Base-by-base conservation (phyloP, 2,113 vertebrate species). In the Thunnus maccoyii region DNA sequence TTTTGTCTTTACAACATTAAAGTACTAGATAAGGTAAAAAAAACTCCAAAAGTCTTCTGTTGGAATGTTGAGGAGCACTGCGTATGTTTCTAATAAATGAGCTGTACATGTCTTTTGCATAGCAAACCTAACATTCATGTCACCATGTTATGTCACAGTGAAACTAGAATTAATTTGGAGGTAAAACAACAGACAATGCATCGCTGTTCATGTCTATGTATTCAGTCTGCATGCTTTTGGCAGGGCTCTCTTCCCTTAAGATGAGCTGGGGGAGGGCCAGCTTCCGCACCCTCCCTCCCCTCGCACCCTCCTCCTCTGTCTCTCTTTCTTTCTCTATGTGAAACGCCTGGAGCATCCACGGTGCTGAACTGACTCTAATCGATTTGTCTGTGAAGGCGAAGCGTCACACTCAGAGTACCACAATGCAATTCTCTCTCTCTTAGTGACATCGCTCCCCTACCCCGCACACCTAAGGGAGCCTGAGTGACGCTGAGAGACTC, bases 321-420 rank as follows among this genome's bases (percentile, higher is more conserved):
- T 79, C 72, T 79, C 72, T 88, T 76, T 85, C 76, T 87, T 78
- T 78, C 74, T 86, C 78, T 64, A 73, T 97, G 97, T 96, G 97
- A 97, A 98, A 95, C 94, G 96, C 96, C 88, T 93, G 36, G 91
- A 95, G 96, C 96, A 96, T 96, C 96, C 95, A 95, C 95, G 91
- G 78, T 77, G 81, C 94, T 95, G 96, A 97, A 98, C 97, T 97
- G 97, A 97, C 96, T 96, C 97, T 97, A 98, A 99, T 99, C 97
- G 97, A 98, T 99, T 98, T 98, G 97, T 97, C 97, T 98, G 96
- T 95, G 95, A 96, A 96, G 95, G 94, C 94, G 83, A 95, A 95
- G 94, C 94, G 94, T 96, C 95, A 94, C 91, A 88, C 86, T 86
- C 75, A 74, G 76, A 84, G 80, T 48, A 76, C 78, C 88, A 92